phyloP scores from a whole-genome alignment of 2,888 invertebrate genomes.

The Eilema sororculum region DNA sequence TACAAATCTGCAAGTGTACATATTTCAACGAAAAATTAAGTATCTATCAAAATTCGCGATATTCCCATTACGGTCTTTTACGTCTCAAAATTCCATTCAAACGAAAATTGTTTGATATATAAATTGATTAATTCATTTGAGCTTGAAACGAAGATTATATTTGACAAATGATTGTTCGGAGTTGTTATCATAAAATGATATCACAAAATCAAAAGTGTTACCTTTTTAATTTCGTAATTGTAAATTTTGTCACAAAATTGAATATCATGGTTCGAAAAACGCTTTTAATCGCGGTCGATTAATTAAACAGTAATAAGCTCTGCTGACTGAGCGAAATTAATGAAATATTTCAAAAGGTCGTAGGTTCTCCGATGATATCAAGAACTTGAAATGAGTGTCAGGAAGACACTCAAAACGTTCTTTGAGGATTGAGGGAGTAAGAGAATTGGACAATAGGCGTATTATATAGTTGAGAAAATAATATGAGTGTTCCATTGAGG shows the following conservation, averaged over 20 bases:
- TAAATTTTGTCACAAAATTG: background rate
- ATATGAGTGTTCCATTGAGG: background rate
- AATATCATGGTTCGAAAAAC: background rate
- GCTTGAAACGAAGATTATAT: background rate
- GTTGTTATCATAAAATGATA: background rate
- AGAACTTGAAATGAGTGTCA: background rate
- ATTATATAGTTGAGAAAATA: slow-evolving; percentile 1
- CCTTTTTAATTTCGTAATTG: background rate
- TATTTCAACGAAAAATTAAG: too few relatives aligned
- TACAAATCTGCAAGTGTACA: too few relatives aligned
- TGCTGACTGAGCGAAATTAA: slow-evolving; percentile 22
- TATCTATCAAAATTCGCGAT: background rate
- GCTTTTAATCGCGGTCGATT: background rate
- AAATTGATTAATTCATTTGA: background rate
- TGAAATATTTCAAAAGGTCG: background rate
- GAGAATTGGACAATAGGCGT: background rate
- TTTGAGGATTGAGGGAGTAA: background rate
- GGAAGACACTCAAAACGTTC: background rate
- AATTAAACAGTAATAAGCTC: slow-evolving; percentile 8
- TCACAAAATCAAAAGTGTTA: too few relatives aligned
- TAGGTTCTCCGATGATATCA: slow-evolving; percentile 1
- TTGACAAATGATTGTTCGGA: background rate
- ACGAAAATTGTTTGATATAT: background rate
- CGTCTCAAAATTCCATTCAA: background rate
- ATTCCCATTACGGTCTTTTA: too few relatives aligned